These are phyloP conservation scores for Hapalemur alaotrensis DNA, from an alignment of 2,797 vertebrate genomes.

Conservation along the genomic window DNA sequence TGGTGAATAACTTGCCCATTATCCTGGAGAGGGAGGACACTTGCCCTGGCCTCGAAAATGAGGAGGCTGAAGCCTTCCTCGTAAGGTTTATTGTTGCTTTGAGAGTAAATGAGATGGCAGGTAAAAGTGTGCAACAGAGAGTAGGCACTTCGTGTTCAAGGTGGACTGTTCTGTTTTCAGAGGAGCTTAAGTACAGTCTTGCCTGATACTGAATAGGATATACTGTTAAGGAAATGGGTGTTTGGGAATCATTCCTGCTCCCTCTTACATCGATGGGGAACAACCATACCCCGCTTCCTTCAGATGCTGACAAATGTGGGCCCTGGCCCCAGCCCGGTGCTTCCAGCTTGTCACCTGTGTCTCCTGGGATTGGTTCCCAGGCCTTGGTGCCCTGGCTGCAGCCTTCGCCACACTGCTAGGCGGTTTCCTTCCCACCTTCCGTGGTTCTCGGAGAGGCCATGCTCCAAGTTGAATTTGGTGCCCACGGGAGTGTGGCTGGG, in stretches of 20 bases:
- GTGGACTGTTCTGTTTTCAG: neutral
- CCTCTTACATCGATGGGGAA: fast-evolving
- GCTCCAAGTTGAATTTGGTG: neutral
- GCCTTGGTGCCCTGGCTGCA: no score
- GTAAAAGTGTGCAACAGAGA: neutral
- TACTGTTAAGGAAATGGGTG: neutral
- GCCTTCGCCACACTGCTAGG: fast-evolving
- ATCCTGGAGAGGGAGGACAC: neutral
- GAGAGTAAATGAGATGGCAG: neutral
- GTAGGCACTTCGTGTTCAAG: neutral
- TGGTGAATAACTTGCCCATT: no score
- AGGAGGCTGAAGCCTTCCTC: neutral
- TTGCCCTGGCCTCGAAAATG: fast-evolving
- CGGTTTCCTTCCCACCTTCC: neutral
- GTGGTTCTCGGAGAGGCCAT: neutral
- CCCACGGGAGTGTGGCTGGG: fast-evolving
- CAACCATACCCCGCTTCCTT: fast-evolving
- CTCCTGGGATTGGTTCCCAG: neutral
- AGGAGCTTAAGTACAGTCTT: neutral
- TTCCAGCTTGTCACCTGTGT: neutral
- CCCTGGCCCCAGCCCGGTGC: neutral
- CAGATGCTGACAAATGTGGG: neutral
- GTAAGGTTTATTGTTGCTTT: neutral
- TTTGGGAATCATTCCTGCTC: neutral
- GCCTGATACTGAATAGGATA: fast-evolving